Evolutionary conservation across 2,888 invertebrate species (phyloP), one percentile per base, ranked within the genome.

Genomic region (Orgyia antiqua): DNA sequence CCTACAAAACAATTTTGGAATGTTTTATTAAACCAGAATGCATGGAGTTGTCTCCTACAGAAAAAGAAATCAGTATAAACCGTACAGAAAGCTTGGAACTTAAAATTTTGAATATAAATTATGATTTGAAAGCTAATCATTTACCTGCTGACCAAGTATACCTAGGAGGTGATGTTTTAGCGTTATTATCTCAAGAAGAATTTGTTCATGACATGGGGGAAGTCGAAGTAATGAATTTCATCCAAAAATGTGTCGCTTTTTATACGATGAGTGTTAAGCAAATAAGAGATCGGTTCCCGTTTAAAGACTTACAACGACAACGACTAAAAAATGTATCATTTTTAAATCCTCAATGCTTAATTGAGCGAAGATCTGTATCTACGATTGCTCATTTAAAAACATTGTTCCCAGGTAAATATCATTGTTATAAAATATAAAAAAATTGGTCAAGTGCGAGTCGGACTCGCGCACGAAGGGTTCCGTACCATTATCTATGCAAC

Each of bases 21-120:
- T 41, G 41, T 23, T 46, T 39, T 33, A 3, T 46, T 20, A 20
- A 45, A 27, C 21, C 38, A 15, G 39, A 27, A 24, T 42, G 36
- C 29, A 37, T 49, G 28, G 13, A 41, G 4, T 27, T 33, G 13
- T 36, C 40, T 20, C 15, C 15, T 15, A 20, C 20, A 4, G 20
- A 20, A 20, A 2, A 20, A n/a, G 20, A 20, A 20, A 4, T 15
- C 15, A 15, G 15, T 15, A 15, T 15, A 20, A 20, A 20, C 9
- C 20, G 9, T 9, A 4, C 20, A 20, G 4, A 20, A 20, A 20
- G 20, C 20, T 28, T 28, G 11, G 28, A 28, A 15, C 11, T 7
- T 2, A 28, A 28, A 28, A 28, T 28, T 5, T 28, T 28, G 28
- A 28, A 17, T 28, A 9, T 28, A 4, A 11, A 13, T 25, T 25